Evolutionary conservation across 1,140 invertebrate species (phyloP), one percentile per base, ranked within the genome.

Genomic region (Panulirus ornatus): DNA sequence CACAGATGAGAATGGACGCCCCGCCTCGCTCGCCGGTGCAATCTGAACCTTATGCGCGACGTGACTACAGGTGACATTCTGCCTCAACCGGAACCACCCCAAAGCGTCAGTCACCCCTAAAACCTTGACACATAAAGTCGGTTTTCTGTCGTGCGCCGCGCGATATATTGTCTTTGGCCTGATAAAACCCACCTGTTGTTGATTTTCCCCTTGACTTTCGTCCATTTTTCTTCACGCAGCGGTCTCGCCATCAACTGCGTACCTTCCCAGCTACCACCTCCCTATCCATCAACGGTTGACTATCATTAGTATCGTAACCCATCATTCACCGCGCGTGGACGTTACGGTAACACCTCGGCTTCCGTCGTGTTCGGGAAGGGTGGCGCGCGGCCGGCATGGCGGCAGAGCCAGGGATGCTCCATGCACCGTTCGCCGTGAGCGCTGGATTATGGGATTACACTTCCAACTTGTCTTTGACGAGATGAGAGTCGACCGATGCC

Each of bases 1-100:
- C 66, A 51, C 78, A 88, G 86, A 88, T 88, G 86, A 82, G 86
- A 88, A 88, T 81, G 79, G 78, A 88, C 86, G 76, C n/a, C 58
- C 30, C 66, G 19, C 34, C 78, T 71, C 27, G 81, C 11, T 9
- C 19, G 63, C 1, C 38, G 38, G 1, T 3, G 38, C 58, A n/a
- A 34, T 70, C 9, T 22, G 8, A n/a, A 19, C 63, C 63, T 36
- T 42, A 42, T 6, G n/a, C n/a, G n/a, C 3, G 76, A 42, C 38
- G 2, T 19, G 11, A 11, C 30, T 9, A n/a, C 44, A 44, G 44
- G n/a, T n/a, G n/a, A n/a, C n/a, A 66, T 66, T 27, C 11, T 0
- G 27, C 54, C 27, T 5, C 9, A 27, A 27, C 27, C 6, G 0
- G 58, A 3, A 11, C 6, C n/a, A 42, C 38, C 19, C 22, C 2